Percentiles rank a stretch among this genome's conserved stretches.
These are phyloP conservation scores for Planococcus citri DNA, from an alignment of 1,140 invertebrate genomes.

Conservation along the genomic window DNA sequence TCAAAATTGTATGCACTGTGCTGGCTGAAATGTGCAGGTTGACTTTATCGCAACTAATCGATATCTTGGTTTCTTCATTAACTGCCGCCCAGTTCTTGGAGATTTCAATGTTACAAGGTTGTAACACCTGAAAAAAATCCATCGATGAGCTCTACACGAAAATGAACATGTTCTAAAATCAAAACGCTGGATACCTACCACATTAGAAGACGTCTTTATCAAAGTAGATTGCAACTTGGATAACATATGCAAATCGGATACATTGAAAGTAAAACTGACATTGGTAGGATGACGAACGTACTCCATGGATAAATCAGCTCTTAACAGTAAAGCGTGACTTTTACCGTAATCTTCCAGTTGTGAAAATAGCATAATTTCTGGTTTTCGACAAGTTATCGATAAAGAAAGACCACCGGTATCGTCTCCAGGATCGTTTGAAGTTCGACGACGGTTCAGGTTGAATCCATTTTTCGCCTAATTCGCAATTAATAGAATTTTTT, in stretches of 20 bases:
- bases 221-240: slow-evolving; percentile 31
- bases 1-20: slow-evolving; percentile 52
- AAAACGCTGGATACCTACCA: background rate
- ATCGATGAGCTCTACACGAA: background rate
- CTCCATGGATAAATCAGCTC: slow-evolving; percentile 59
- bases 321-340: slow-evolving; percentile 53
- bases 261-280: slow-evolving; percentile 48
- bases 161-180: background rate
- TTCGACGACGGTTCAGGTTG: background rate
- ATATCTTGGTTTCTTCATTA: slow-evolving; percentile 49
- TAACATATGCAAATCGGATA: slow-evolving; percentile 53
- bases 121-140: slow-evolving; percentile 39
- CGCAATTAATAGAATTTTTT: too few species aligned
- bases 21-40: slow-evolving; percentile 60
- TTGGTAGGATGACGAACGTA: slow-evolving; percentile 52
- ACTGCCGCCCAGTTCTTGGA: slow-evolving; percentile 44
- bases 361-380: slow-evolving; percentile 59
- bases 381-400: slow-evolving; percentile 56
- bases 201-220: slow-evolving; percentile 1
- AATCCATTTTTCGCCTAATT: background rate
- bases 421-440: background rate
- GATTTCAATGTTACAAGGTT: slow-evolving; percentile 60
- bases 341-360: slow-evolving; percentile 32
- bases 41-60: slow-evolving; percentile 47
- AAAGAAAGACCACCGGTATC: slow-evolving; percentile 42